A percentile compares a stretch with the other conserved stretches of the same genome.
Conservation (phyloP, 1,140 invertebrate species). For the Drusus annulatus region DNA sequence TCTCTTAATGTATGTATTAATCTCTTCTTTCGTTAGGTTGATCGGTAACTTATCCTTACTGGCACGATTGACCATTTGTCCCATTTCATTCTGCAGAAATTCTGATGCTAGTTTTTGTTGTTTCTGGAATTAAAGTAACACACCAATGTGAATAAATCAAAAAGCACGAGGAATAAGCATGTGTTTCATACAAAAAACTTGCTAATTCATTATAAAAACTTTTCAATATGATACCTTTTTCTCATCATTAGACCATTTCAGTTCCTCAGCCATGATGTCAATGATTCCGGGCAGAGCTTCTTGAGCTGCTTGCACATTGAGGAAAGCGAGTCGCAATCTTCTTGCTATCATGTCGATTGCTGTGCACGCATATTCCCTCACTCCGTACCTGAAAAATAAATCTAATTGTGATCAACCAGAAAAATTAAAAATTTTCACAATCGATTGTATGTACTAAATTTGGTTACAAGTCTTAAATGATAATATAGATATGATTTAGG, state of each 20-base stretch:
- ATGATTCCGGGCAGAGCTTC: slow-evolving; percentile 94
- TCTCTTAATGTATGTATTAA: slow-evolving; percentile 93
- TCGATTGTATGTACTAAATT: too few species aligned
- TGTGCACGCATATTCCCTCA: slow-evolving; percentile 95
- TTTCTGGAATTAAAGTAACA: slow-evolving; percentile 69
- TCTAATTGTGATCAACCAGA: too few species aligned
- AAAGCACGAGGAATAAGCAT: too few species aligned
- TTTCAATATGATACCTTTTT: slow-evolving; percentile 72
- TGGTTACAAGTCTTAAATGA: too few species aligned
- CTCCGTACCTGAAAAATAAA: slow-evolving; percentile 80
- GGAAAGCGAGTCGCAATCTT: slow-evolving; percentile 92
- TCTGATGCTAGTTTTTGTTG: slow-evolving; percentile 86
- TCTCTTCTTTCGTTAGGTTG: slow-evolving; percentile 95
- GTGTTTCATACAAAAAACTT: too few species aligned
- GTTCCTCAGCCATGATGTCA: slow-evolving; percentile 96
- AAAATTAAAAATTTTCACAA: neutral
- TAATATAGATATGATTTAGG: too few species aligned
- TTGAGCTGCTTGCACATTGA: slow-evolving; percentile 96
- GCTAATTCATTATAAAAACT: too few species aligned
- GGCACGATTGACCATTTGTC: slow-evolving; percentile 91
- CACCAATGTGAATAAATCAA: too few species aligned
- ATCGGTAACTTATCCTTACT: slow-evolving; percentile 91
- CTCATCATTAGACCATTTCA: slow-evolving; percentile 91
- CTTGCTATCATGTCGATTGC: slow-evolving; percentile 97
- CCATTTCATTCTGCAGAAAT: slow-evolving; percentile 97